phyloP scores from a whole-genome alignment of 2,888 invertebrate genomes.

The Lochmaea crataegi region DNA sequence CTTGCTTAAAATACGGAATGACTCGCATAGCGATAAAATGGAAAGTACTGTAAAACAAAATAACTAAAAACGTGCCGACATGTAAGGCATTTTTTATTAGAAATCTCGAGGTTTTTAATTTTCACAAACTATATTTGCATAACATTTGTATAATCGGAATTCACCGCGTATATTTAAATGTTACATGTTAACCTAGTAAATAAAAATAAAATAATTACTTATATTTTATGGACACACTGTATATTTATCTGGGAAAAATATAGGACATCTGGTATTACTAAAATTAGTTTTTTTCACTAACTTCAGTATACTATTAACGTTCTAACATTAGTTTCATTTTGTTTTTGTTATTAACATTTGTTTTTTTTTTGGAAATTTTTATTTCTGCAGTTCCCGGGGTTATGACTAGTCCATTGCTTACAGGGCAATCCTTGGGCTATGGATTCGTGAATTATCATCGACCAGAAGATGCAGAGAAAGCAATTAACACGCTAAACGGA shows the following conservation, averaged over 20 bases:
- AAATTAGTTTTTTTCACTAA: constrained; percentile 5
- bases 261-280: neutral
- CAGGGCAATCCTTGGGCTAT: constrained; percentile 98
- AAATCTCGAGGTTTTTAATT: too few relatives aligned
- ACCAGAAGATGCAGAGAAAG: constrained; percentile 98
- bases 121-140: too few relatives aligned
- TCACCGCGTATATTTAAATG: neutral
- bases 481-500: constrained; percentile 97
- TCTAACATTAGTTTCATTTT: constrained; percentile 46
- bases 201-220: neutral
- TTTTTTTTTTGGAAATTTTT: constrained; percentile 55
- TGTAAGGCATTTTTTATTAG: too few relatives aligned
- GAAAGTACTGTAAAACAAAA: too few relatives aligned
- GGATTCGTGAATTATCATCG: constrained; percentile 99
- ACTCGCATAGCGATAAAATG: too few relatives aligned
- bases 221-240: neutral
- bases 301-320: constrained; percentile 12
- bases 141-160: too few relatives aligned
- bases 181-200: neutral
- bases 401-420: constrained; percentile 67
- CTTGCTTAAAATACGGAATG: too few relatives aligned
- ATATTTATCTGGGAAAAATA: neutral
- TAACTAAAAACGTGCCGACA: too few relatives aligned
- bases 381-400: constrained; percentile 65
- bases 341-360: constrained; percentile 57